A percentile compares a stretch with the other conserved stretches of the same genome.
Evolutionary conservation across 2,797 vertebrate genomes (phyloP).

Genomic region (Gambusia yucatana): DNA sequence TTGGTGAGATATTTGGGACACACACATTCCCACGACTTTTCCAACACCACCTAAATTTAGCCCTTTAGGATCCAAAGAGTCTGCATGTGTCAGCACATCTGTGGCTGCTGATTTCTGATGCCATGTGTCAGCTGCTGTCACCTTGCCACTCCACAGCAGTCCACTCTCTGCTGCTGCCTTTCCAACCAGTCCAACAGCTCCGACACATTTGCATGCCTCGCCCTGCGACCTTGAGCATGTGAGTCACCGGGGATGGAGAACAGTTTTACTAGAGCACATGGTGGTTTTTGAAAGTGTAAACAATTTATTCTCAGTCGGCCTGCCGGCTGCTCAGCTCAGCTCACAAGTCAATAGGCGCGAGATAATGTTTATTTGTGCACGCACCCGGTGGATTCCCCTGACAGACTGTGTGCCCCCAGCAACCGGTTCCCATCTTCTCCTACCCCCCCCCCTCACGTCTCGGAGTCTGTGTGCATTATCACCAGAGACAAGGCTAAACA

Average conservation of each 20-base stretch:
- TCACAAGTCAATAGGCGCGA: conserved; percentile 61
- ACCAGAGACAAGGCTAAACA: conserved; percentile 43
- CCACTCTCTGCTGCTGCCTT: background rate
- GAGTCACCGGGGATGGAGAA: conserved; percentile 41
- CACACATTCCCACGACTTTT: background rate
- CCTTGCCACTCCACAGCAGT: conserved; percentile 14
- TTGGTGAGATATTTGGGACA: conserved; percentile 25
- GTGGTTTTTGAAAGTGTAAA: conserved; percentile 66
- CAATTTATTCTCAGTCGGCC: conserved; percentile 68
- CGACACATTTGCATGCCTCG: conserved; percentile 42
- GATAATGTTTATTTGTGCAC: conserved; percentile 73
- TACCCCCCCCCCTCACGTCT: conserved; percentile 19
- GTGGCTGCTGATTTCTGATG: conserved; percentile 40
- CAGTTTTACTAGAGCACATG: conserved; percentile 39
- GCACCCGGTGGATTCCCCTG: conserved; percentile 53
- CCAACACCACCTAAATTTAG: conserved; percentile 6
- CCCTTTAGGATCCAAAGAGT: background rate
- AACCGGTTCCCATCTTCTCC: conserved; percentile 40
- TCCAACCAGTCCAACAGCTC: conserved; percentile 13
- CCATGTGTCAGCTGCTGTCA: conserved; percentile 31
- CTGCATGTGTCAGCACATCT: conserved; percentile 20
- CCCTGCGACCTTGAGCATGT: conserved; percentile 54
- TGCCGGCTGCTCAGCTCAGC: conserved; percentile 53
- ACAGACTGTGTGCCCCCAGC: conserved; percentile 43
- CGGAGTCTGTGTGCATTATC: conserved; percentile 47